Base-by-base conservation (phyloP, 2,113 vertebrate genomes). In the Electrona antarctica region DNA sequence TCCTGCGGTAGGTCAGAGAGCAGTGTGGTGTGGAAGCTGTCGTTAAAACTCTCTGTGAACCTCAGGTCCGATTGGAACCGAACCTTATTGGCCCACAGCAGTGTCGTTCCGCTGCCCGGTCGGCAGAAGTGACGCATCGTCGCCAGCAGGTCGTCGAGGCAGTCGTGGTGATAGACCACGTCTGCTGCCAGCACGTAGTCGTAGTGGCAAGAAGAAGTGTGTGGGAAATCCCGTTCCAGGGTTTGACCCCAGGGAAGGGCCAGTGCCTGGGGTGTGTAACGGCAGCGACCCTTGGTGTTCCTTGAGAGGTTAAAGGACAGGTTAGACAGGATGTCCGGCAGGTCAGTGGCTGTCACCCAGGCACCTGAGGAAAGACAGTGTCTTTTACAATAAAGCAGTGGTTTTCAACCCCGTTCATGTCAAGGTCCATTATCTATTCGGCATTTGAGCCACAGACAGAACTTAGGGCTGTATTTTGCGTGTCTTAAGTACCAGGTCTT, bases 81-180 rank as follows among this genome's bases (percentile, higher is more conserved):
- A 77, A 95, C 92, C 91, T 97, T 98, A 88, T 98, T 98, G 68
- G 96, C 95, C 96, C 96, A 98, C 13, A 98, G 81, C 68, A 98
- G 61, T 2, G 92, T 90, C 0, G 95, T 96, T 12, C 87, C 13
- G 6, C 89, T 88, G 10, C 88, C 95, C 4, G 91, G 92, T 75
- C 87, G 91, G 69, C 95, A 96, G 2, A 98, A 95, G 78, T 98
- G 76, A 0, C 4, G 77, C 92, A 98, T 96, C 14, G 96, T 98
- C 67, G 73, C 7, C 15, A 97, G 88, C 74, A 98, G 90, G 28
- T 93, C 59, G 0, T 95, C 93, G 56, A 95, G 86, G 80, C 77
- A 92, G 67, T 88, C 12, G 0, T 98, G 96, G 10, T 94, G 93
- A 33, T 97, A 97, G 0, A 97, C 95, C 10, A 98, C 95, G 4